Base-by-base conservation (phyloP, 2,797 vertebrate species). In the Sciurus vulgaris region DNA sequence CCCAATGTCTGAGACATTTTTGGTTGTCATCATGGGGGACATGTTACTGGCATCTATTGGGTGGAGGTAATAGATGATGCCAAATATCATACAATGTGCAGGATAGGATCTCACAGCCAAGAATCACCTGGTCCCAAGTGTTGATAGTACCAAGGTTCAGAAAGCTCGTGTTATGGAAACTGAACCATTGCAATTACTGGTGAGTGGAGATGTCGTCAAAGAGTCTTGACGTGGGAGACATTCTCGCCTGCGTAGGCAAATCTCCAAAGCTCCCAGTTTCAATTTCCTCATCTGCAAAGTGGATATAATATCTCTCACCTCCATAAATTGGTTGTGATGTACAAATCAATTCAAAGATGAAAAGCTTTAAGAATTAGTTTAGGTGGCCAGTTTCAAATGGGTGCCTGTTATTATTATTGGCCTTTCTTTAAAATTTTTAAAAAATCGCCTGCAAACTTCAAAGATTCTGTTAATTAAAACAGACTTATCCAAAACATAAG, bases 401-500 rank as follows among this genome's bases (percentile, higher is more conserved):
- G 9, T 67, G 69, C 15, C 4, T 59, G 30, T 70, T 91, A 59
- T 54, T 79, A 94, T 86, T 93, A 79, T 70, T 95, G 28, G 49
- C 7, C 59, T 95, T 97, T 94, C 69, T 22, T 84, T 93, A 82
- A 91, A 94, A 89, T 41, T 65, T 74, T 76, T 78, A 79, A 85
- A 85, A 89, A 89, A 82, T 72, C 79, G 6, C 33, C 86, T 76
- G 17, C 10, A 95, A 93, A 89, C 91, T 88, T 94, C 89, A 97
- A 96, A 96, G 56, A 94, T 93, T 95, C 56, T 92, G 4, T 95
- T 88, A 95, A 94, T 97, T 95, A 97, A 89, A 95, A 93, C 63
- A 86, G 77, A 93, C 47, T 61, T 96, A 83, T 78, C 78, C 90
- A 96, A 95, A 96, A 87, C 7, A 72, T 63, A 85, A 96, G 35